phyloP scores from a whole-genome alignment of 2,113 vertebrate species.

The Oreochromis spilurus region DNA sequence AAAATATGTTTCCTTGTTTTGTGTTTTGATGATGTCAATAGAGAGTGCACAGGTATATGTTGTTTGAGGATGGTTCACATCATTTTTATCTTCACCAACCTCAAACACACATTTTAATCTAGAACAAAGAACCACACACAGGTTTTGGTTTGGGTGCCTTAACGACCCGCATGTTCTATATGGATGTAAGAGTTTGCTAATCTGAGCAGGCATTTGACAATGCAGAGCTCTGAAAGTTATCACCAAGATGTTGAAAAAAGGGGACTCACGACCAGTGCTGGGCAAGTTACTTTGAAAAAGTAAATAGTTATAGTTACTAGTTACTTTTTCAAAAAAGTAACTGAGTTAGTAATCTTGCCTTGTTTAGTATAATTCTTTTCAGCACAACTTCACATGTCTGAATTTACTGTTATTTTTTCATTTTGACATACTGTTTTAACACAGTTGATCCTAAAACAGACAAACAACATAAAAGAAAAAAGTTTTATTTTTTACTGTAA shows the following conservation, averaged over 20 bases:
- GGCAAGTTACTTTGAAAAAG: not conserved
- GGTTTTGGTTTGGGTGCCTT: not conserved
- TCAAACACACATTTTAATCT: not conserved
- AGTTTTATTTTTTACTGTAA: not conserved
- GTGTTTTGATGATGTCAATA: not conserved
- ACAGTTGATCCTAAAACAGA: not conserved
- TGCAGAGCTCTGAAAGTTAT: not conserved
- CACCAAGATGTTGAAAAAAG: not conserved
- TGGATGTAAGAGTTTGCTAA: not conserved
- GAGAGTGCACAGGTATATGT: not conserved
- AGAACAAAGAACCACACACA: fast-evolving
- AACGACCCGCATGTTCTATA: not conserved
- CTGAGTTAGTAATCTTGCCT: not conserved
- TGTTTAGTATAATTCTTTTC: not conserved
- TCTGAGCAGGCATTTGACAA: not conserved
- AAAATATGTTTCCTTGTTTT: not conserved
- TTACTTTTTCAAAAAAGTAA: not conserved
- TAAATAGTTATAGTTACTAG: not conserved
- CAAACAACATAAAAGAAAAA: not conserved
- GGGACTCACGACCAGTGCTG: fast-evolving
- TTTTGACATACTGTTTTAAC: not conserved
- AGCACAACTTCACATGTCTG: not conserved
- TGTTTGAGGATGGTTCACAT: not conserved
- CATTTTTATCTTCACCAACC: not conserved
- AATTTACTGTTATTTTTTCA: not conserved